Conservation (phyloP, 2,113 vertebrate genomes). For the Pristiophorus japonicus region DNA sequence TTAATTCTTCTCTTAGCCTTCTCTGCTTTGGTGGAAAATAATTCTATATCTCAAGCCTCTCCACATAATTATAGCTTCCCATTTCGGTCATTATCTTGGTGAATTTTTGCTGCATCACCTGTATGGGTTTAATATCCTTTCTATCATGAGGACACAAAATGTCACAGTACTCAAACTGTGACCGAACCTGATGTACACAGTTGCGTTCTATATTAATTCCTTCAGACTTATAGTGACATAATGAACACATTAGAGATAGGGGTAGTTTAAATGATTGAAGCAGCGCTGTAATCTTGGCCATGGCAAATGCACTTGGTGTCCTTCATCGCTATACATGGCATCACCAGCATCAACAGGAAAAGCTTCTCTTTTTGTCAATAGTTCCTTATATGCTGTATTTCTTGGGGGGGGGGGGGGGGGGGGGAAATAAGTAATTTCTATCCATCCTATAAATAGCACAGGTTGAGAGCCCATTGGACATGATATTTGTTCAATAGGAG, state of each 20-base stretch:
- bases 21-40: not conserved
- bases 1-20: not conserved
- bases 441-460: not conserved
- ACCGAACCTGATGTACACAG: not conserved
- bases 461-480: not conserved
- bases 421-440: not conserved
- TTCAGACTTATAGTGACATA: not conserved
- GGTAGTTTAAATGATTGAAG: not conserved
- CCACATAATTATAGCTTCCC: not conserved
- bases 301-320: not conserved
- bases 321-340: not conserved
- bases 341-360: not conserved
- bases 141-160: not conserved
- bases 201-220: not conserved
- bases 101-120: not conserved
- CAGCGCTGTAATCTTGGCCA: too few species aligned
- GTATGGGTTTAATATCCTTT: not conserved
- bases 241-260: not conserved
- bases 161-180: not conserved
- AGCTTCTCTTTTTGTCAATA: not conserved
- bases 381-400: not conserved
- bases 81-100: not conserved
- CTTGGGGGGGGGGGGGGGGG: too few species aligned
- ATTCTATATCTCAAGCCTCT: not conserved
- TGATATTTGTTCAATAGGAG: not conserved